A percentile compares a stretch with the other conserved stretches of the same genome.
Conservation (phyloP, 2,888 invertebrate genomes). For the Drosophila neotestacea region DNA sequence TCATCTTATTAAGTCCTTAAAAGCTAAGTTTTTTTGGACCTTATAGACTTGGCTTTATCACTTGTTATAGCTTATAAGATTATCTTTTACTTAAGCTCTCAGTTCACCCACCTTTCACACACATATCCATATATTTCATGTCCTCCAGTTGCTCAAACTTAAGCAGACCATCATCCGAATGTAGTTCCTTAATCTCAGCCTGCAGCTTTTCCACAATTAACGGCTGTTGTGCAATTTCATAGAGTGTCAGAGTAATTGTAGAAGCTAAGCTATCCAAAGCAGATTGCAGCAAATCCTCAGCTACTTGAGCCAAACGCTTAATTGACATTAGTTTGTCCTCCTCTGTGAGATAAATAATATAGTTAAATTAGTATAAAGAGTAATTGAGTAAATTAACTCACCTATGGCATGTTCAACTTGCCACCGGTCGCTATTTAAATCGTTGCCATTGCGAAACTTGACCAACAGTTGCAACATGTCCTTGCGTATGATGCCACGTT, state of each 20-base stretch:
- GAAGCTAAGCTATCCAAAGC: conserved; percentile 84
- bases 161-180: conserved; percentile 57
- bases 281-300: conserved; percentile 76
- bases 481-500: conserved; percentile 83
- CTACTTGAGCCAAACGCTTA: conserved; percentile 78
- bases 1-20: too few species aligned
- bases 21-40: too few species aligned
- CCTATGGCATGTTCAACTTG: conserved; percentile 73
- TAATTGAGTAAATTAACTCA: conserved; percentile 4
- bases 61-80: background rate
- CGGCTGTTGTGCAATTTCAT: conserved; percentile 85
- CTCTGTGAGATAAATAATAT: conserved; percentile 46
- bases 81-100: conserved; percentile 83
- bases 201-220: conserved; percentile 83
- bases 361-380: too few species aligned
- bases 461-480: conserved; percentile 86
- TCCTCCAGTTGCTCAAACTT: conserved; percentile 84
- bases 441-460: conserved; percentile 84
- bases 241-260: conserved; percentile 83
- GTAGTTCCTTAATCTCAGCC: conserved; percentile 80
- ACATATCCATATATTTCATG: conserved; percentile 85
- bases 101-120: conserved; percentile 83
- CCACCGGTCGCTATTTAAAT: conserved; percentile 73
- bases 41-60: too few species aligned
- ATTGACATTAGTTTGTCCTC: conserved; percentile 76